phyloP scores from a whole-genome alignment of 2,888 invertebrate genomes.

The Nemotelus pantherinus region DNA sequence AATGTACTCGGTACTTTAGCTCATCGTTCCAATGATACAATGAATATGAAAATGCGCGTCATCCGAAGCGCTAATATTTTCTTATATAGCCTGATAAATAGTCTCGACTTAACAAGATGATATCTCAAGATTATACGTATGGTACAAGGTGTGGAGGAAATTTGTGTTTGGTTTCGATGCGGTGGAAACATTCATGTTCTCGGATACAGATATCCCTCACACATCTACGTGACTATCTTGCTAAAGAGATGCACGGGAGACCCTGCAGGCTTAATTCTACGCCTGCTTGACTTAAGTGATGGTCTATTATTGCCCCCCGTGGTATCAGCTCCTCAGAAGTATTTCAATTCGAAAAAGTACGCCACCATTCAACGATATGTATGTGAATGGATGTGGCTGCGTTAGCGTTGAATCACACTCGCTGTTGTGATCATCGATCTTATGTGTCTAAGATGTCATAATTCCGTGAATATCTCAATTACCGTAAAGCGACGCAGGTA shows the following conservation, averaged over 20 bases:
- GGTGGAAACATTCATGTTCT: slow-evolving; percentile 28
- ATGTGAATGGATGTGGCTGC: slow-evolving; percentile 30
- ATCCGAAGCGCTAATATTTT: slow-evolving; percentile 39
- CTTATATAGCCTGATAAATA: slow-evolving; percentile 50
- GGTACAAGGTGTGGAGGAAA: slow-evolving; percentile 52
- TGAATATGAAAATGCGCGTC: slow-evolving; percentile 10
- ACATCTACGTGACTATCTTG: slow-evolving; percentile 3
- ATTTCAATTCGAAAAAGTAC: slow-evolving; percentile 40
- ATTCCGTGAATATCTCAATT: slow-evolving; percentile 51
- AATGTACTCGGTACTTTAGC: too few relatives aligned
- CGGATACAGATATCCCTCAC: slow-evolving; percentile 29
- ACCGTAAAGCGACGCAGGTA: slow-evolving; percentile 42
- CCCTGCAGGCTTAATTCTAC: not conserved
- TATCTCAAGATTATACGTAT: slow-evolving; percentile 56
- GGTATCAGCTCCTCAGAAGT: slow-evolving; percentile 25
- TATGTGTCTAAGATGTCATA: slow-evolving; percentile 50
- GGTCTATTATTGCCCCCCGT: slow-evolving; percentile 32
- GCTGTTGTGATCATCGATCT: slow-evolving; percentile 50
- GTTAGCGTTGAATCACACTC: slow-evolving; percentile 41
- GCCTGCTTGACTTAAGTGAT: slow-evolving; percentile 6
- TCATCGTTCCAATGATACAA: not conserved
- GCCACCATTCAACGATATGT: slow-evolving; percentile 23
- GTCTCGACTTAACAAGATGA: slow-evolving; percentile 55
- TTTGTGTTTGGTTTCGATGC: slow-evolving; percentile 49
- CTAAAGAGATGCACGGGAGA: slow-evolving; percentile 15